Percentiles rank a stretch among this genome's conserved stretches.
Conservation (phyloP, 2,113 vertebrate species). For the Speoplatyrhinus poulsoni region DNA sequence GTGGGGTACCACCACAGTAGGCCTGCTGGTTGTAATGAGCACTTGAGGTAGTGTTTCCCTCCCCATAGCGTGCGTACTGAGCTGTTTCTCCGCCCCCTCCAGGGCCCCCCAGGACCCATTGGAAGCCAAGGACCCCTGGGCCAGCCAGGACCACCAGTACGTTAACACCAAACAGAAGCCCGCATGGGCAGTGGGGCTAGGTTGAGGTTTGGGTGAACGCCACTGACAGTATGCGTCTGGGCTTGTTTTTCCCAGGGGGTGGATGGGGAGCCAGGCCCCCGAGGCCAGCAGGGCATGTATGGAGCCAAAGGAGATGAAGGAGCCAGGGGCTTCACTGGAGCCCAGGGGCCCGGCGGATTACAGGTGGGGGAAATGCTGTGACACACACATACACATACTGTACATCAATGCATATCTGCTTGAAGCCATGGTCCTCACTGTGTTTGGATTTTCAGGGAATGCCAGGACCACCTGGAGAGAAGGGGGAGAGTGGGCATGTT, state of each 20-base stretch:
- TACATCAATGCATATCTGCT: neutral
- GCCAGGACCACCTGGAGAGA: slow-evolving; percentile 88
- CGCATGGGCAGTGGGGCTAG: neutral
- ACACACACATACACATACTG: neutral
- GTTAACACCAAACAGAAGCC: slow-evolving; percentile 30
- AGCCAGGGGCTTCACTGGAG: slow-evolving; percentile 79
- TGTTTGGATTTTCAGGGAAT: slow-evolving; percentile 79
- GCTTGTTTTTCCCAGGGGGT: slow-evolving; percentile 74
- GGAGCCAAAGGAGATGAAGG: slow-evolving; percentile 93
- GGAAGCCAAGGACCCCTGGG: slow-evolving; percentile 86
- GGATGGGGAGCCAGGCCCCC: slow-evolving; percentile 86
- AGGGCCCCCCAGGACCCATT: slow-evolving; percentile 87
- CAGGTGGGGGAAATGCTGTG: slow-evolving; percentile 74
- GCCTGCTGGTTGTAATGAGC: slow-evolving; percentile 21
- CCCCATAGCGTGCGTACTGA: slow-evolving; percentile 10
- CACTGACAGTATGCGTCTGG: neutral
- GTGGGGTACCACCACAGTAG: slow-evolving; percentile 12
- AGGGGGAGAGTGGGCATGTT: slow-evolving; percentile 88
- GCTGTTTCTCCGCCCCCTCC: slow-evolving; percentile 8
- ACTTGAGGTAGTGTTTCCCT: neutral
- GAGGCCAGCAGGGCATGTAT: slow-evolving; percentile 88
- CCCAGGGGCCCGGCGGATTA: slow-evolving; percentile 81
- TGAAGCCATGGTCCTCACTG: neutral
- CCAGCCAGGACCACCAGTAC: slow-evolving; percentile 81
- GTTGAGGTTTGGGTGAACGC: neutral